These are phyloP conservation scores for Cheirogaleus major DNA, from an alignment of 2,797 vertebrate genomes.

Conservation along the genomic window DNA sequence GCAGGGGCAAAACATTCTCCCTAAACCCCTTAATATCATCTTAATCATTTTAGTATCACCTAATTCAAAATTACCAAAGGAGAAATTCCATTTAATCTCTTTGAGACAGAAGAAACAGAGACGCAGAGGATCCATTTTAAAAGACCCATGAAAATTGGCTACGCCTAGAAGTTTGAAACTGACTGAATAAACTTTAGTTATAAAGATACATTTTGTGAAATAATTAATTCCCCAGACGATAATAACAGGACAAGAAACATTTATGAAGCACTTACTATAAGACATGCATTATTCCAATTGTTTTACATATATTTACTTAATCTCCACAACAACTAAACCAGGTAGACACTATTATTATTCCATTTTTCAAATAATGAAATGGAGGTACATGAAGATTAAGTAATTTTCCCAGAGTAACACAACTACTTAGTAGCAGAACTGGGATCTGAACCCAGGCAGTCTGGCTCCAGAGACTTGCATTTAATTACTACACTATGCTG, in stretches of 20 bases:
- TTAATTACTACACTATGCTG: not conserved
- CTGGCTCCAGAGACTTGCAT: not conserved
- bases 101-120: not conserved
- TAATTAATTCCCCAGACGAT: not conserved
- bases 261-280: not conserved
- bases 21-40: not conserved
- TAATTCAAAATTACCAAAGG: not conserved
- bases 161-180: not conserved
- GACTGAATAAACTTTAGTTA: not conserved
- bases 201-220: not conserved
- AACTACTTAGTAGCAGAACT: not conserved
- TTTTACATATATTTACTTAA: not conserved
- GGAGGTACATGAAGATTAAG: not conserved
- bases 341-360: not conserved
- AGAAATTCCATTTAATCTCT: not conserved
- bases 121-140: not conserved
- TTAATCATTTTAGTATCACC: not conserved
- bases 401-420: not conserved
- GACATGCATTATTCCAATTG: not conserved
- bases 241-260: not conserved
- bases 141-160: not conserved
- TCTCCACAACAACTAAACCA: not conserved
- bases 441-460: not conserved
- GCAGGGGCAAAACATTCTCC: not conserved
- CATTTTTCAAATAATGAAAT: conserved; percentile 30